A percentile compares a stretch with the other conserved stretches of the same genome.
Evolutionary conservation across 1,140 invertebrate genomes (phyloP).

Genomic region (Pseudachorutes palmiensis): DNA sequence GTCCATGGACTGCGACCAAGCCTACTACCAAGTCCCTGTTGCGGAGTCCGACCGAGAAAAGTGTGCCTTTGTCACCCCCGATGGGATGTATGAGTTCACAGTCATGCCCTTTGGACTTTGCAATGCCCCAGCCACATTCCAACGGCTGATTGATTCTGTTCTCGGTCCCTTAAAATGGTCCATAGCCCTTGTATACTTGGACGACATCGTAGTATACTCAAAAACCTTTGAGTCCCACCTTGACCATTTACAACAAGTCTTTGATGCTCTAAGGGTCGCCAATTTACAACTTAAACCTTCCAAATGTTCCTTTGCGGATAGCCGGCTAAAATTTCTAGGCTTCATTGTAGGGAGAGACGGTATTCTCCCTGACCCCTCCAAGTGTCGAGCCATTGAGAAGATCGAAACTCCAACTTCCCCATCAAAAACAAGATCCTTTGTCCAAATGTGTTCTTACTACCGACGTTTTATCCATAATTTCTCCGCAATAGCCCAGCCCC

Average conservation of each 20-base stretch:
- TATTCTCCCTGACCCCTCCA: constrained; percentile 13
- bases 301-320: constrained; percentile 22
- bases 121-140: constrained; percentile 39
- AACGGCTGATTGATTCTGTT: constrained; percentile 41
- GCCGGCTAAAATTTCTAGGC: constrained; percentile 18
- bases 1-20: constrained; percentile 39
- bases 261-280: not conserved
- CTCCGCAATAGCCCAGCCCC: constrained; percentile 12
- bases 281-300: constrained; percentile 21
- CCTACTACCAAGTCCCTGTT: constrained; percentile 42
- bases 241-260: constrained; percentile 12
- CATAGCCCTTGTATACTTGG: constrained; percentile 36
- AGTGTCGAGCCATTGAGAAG: constrained; percentile 9
- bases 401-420: too few relatives aligned
- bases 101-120: constrained; percentile 43
- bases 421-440: not conserved
- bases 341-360: constrained; percentile 14
- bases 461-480: constrained; percentile 24
- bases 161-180: constrained; percentile 27
- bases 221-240: constrained; percentile 16
- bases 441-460: constrained; percentile 24
- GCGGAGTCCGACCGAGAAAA: constrained; percentile 35
- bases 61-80: constrained; percentile 36
- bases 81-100: constrained; percentile 14
- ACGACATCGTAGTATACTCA: constrained; percentile 35